phyloP scores from a whole-genome alignment of 1,140 invertebrate species.

The Mylabris phalerata region DNA sequence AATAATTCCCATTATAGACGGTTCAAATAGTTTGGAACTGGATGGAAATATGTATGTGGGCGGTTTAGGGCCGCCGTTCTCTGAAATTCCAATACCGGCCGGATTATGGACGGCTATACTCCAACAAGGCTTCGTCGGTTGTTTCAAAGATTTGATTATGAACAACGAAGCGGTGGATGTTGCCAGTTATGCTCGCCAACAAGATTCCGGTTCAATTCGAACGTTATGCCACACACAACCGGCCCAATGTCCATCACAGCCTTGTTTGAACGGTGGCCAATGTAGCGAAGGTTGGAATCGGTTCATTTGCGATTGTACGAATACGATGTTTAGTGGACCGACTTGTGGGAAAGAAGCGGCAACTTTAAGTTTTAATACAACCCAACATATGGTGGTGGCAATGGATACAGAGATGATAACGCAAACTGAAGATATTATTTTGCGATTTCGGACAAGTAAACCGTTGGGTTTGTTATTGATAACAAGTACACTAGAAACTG shows the following conservation, averaged over 20 bases:
- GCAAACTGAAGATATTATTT: conserved; percentile 84
- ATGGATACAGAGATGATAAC: conserved; percentile 75
- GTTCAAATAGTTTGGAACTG: conserved; percentile 79
- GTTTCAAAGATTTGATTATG: conserved; percentile 85
- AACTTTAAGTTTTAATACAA: conserved; percentile 81
- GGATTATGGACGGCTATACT: conserved; percentile 87
- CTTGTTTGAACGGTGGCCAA: conserved; percentile 84
- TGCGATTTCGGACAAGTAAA: conserved; percentile 80
- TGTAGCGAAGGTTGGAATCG: conserved; percentile 95
- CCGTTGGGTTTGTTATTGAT: conserved; percentile 66
- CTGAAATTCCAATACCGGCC: conserved; percentile 67
- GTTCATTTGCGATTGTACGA: conserved; percentile 91
- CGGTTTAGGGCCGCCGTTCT: conserved; percentile 70
- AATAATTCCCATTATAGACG: conserved; percentile 49
- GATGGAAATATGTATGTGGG: conserved; percentile 87
- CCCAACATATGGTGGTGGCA: conserved; percentile 56
- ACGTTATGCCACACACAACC: conserved; percentile 76
- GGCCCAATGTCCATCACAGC: conserved; percentile 72
- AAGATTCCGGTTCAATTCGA: conserved; percentile 81
- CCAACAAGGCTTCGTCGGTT: conserved; percentile 89
- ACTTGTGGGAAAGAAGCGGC: conserved; percentile 89
- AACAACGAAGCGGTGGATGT: conserved; percentile 91
- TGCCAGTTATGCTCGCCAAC: conserved; percentile 78
- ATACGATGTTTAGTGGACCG: conserved; percentile 81
- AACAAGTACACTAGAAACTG: conserved; percentile 67